Evolutionary conservation across 2,888 invertebrate genomes (phyloP).

Genomic region (Eulithis prunata): DNA sequence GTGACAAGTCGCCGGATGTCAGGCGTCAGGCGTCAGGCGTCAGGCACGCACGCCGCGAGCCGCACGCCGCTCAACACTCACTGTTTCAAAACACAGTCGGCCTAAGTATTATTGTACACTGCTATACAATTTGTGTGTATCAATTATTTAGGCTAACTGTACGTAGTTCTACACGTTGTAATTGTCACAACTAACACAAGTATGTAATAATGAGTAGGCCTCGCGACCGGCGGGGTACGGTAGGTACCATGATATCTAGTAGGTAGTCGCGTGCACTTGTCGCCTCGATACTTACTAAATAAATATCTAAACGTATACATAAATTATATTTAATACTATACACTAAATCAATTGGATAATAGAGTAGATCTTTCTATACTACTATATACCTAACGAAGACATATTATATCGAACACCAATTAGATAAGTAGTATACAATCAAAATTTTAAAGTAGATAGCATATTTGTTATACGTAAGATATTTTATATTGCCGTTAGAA

Average conservation of each 20-base stretch:
- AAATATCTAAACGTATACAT: slow-evolving; percentile 20
- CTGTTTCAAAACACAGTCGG: slow-evolving; percentile 10
- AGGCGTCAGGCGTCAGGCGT: slow-evolving; percentile 28
- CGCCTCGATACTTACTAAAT: slow-evolving; percentile 31
- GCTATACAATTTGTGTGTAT: too few relatives aligned
- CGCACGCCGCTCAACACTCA: slow-evolving; percentile 10
- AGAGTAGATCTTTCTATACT: slow-evolving; percentile 49
- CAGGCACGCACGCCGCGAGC: background rate
- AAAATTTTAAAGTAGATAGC: slow-evolving; percentile 53
- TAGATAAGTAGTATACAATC: slow-evolving; percentile 71
- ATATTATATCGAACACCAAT: slow-evolving; percentile 78
- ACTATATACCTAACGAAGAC: slow-evolving; percentile 55
- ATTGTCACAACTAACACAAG: too few relatives aligned
- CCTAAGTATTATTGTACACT: background rate
- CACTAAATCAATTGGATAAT: slow-evolving; percentile 32
- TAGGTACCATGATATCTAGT: background rate
- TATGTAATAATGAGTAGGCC: too few relatives aligned
- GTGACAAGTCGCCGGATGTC: slow-evolving; percentile 25
- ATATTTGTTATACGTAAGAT: slow-evolving; percentile 36
- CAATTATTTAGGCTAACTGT: slow-evolving; percentile 11
- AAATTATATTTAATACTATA: slow-evolving; percentile 41
- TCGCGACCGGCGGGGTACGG: too few relatives aligned
- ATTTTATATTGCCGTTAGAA: slow-evolving; percentile 41
- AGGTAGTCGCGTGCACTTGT: slow-evolving; percentile 30
- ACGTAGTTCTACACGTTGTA: slow-evolving; percentile 4